Base-by-base conservation (phyloP, 2,888 invertebrate genomes). In the Eueremaeus valkanovi region DNA sequence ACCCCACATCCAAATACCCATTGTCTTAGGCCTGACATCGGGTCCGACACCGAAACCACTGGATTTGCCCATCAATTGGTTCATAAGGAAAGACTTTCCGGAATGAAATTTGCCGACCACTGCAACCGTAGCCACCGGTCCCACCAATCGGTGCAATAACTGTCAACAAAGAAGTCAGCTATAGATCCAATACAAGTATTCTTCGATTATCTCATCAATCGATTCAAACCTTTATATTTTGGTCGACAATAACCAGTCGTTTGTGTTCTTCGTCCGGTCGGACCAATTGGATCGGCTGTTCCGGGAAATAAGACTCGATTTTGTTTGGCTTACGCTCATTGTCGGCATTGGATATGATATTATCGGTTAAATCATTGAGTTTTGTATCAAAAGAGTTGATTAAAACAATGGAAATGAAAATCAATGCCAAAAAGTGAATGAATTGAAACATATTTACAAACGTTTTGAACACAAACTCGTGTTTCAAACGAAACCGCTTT, bases 1-100 rank as follows among this genome's bases (percentile, higher is more conserved):
- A 61, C 80, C 80, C 80, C 80, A 80, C 77, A 80, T 78, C 80
- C 80, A 80, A 21, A 80, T 80, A 13, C 80, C 80, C 80, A 80
- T 80, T 9, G 80, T 80, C 68, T 78, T 76, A 0, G 80, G 80
- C 49, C 73, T 73, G 2, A 80, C 79, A n/a, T 78, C 74, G n/a
- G 78, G 77, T 3, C 80, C 80, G 24, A 80, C 75, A 18, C 79
- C 79, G 72, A 80, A 80, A 40, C 80, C 80, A 33, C 73, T 73
- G 24, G 78, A 74, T 73, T 80, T 80, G 13, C 78, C 77, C 80
- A 80, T 80, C 61, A 80, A 51, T 70, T 80, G 80, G 70, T 80
- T 80, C 79, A 80, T 79, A 3, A 80, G 72, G 70, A 79, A 80
- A 18, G 79, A 80, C 77, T 80, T 80, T 27, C 80, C 80, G 1